Evolutionary conservation across 2,888 invertebrate species (phyloP).

Genomic region (Thymelicus acteon): DNA sequence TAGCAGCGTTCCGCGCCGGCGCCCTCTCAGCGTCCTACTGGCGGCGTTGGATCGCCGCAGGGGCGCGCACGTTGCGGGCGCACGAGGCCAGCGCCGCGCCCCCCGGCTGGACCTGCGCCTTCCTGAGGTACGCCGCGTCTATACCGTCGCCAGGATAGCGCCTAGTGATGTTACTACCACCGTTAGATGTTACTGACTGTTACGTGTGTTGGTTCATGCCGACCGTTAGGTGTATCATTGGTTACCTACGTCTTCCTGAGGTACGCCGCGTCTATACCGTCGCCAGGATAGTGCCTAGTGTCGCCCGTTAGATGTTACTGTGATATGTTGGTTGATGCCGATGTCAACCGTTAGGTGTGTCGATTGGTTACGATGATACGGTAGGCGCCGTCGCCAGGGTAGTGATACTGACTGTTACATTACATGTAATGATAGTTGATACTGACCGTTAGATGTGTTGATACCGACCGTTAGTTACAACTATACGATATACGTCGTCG

Average conservation of each 20-base stretch:
- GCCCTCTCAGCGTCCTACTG: conserved; percentile 78
- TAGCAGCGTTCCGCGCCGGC: conserved; percentile 80
- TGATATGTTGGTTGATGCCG: not conserved
- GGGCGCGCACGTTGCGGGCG: conserved; percentile 71
- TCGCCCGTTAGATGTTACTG: not conserved
- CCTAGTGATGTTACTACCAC: not conserved
- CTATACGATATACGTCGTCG: no score
- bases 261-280: conserved; percentile 66
- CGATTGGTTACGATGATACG: no score
- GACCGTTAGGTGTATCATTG: no score
- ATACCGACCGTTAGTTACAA: no score
- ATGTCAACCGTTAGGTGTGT: not conserved
- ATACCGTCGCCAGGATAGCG: not conserved
- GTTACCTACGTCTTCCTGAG: conserved; percentile 87
- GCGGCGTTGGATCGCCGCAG: conserved; percentile 78
- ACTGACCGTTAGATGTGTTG: no score
- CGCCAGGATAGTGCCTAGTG: not conserved
- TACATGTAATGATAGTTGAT: no score
- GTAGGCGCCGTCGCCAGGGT: no score
- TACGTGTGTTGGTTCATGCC: not conserved
- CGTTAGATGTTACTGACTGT: not conserved
- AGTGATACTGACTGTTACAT: no score
- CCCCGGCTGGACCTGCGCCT: conserved; percentile 86
- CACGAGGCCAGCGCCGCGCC: conserved; percentile 86
- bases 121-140: conserved; percentile 85